phyloP scores from a whole-genome alignment of 37 sponge, comb jelly and placozoan species.

The Haliclona indistincta region DNA sequence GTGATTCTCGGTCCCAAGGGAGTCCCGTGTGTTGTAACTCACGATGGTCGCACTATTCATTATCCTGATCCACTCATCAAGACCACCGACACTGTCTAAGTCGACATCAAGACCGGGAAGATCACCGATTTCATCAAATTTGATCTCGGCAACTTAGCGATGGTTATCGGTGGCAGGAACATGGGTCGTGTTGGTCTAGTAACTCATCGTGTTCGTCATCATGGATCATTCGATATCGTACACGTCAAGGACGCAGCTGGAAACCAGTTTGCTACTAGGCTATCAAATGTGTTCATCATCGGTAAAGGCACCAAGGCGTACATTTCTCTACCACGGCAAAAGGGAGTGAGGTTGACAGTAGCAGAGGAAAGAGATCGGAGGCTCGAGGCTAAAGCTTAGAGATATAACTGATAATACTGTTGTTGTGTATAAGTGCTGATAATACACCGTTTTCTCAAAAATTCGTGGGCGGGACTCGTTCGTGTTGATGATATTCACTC shows the following conservation, averaged over 20 bases:
- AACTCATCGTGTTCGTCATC: conserved; percentile 91
- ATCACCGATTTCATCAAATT: conserved; percentile 92
- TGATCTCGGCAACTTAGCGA: conserved; percentile 89
- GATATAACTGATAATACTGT: too few species aligned
- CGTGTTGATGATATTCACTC: too few species aligned
- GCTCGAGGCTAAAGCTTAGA: conserved; percentile 68
- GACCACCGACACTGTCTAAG: conserved; percentile 88
- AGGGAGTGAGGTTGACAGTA: conserved; percentile 92
- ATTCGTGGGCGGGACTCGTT: too few species aligned
- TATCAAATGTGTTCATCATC: conserved; percentile 94
- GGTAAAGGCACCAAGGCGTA: conserved; percentile 81
- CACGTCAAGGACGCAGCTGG: conserved; percentile 93
- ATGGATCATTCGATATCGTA: conserved; percentile 96
- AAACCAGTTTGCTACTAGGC: conserved; percentile 95
- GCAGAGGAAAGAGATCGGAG: conserved; percentile 96
- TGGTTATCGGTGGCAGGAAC: conserved; percentile 97
- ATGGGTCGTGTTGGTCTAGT: conserved; percentile 97
- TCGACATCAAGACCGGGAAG: conserved; percentile 88
- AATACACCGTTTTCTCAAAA: too few species aligned
- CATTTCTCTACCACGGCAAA: conserved; percentile 87
- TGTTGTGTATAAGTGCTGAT: too few species aligned
- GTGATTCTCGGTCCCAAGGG: conserved; percentile 78
- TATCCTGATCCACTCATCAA: conserved; percentile 96
- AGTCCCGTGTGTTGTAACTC: conserved; percentile 92
- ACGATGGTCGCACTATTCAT: conserved; percentile 96